Percentiles rank a stretch among this genome's conserved stretches.
Evolutionary conservation across 2,888 invertebrate species (phyloP).

Genomic region (Netelia fuscicornis): DNA sequence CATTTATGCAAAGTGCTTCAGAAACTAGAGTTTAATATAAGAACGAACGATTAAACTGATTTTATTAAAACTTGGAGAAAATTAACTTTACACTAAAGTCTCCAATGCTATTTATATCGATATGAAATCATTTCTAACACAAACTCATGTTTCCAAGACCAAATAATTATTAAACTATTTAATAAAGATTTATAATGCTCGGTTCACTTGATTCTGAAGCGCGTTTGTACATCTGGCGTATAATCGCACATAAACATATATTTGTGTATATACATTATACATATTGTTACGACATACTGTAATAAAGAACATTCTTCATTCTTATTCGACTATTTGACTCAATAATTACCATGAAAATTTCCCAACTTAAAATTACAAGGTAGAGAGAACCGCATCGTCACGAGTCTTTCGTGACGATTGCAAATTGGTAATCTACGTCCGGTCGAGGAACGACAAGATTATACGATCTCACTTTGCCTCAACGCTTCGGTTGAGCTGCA

Average conservation of each 20-base stretch:
- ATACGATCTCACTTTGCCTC: neutral
- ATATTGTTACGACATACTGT: constrained; percentile 83
- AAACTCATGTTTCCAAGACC: neutral
- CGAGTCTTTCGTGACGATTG: neutral
- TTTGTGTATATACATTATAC: constrained; percentile 71
- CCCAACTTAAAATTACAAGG: neutral
- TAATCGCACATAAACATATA: constrained; percentile 61
- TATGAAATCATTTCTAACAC: neutral
- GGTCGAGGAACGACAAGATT: neutral
- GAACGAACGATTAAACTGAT: neutral
- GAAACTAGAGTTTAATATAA: constrained; percentile 25
- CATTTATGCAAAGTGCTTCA: constrained; percentile 30
- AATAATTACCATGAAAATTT: neutral
- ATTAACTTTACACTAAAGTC: neutral
- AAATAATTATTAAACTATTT: neutral
- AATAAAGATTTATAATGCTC: neutral
- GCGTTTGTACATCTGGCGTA: constrained; percentile 41
- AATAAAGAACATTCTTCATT: constrained; percentile 79
- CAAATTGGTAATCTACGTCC: neutral
- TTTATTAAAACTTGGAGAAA: neutral
- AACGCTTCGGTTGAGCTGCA: constrained; percentile 18
- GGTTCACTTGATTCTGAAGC: constrained; percentile 33
- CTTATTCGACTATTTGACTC: constrained; percentile 30
- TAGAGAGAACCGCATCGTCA: neutral
- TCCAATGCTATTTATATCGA: neutral